Base-by-base conservation (phyloP, 2,113 vertebrate genomes). In the Mormyrus iriodes region DNA sequence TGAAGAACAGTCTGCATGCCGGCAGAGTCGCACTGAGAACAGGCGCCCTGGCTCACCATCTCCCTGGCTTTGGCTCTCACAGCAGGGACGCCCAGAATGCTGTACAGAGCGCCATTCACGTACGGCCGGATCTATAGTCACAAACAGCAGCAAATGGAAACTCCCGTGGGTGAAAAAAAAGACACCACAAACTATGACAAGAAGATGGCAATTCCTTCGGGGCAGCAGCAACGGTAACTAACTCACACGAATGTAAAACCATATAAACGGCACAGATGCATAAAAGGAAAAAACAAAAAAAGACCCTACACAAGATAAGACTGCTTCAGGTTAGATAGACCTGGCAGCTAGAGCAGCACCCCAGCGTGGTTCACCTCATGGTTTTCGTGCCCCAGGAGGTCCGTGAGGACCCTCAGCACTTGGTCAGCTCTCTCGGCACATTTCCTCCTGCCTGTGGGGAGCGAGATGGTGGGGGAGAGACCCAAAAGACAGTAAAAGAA, bases 101-200 rank as follows among this genome's bases (percentile, higher is more conserved):
- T 99, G 90, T 99, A 99, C 46, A 99, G 94, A 0, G 96, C 96
- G 91, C 98, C 98, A 2, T 99, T 99, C 93, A 99, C 98, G 88
- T 98, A 99, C 0, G 97, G 96, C 31, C 97, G 97, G 88, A 99
- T 96, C 98, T 99, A 91, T 83, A 90, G 84, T 82, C 88, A 46
- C 42, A 90, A 19, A 24, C 10, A 21, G 35, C 86, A 58, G 35
- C 3, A 8, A 42, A 12, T 52, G 15, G 48, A 12, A n/a, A 86
- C 13, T 3, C 49, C 12, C 27, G 10, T 27, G 1, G 39, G 31
- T 5, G 19, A 15, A 79, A 79, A 79, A 4, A 19, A 79, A 42
- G 12, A 42, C 4, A 2, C 27, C 27, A 69, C 61, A 69, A 27
- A 69, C 61, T 69, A 12, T 27, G 9, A 31, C n/a, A 31, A 10